Evolutionary conservation across 2,888 invertebrate genomes (phyloP), one percentile per base, ranked within the genome.

Genomic region (Habrosyne pyritoides): DNA sequence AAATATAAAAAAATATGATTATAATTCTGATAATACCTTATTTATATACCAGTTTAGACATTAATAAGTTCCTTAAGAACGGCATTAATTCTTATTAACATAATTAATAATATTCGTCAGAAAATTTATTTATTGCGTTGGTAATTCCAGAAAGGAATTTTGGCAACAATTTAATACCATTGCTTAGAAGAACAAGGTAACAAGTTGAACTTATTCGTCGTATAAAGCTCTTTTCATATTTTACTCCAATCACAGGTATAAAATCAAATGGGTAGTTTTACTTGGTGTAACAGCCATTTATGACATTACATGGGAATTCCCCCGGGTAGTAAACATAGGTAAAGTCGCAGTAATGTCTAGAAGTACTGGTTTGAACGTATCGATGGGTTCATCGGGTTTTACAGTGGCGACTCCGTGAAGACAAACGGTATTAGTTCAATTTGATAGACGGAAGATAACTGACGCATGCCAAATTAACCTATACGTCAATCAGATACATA

Each of bases 281-380:
- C 53, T 59, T 54, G 55, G 55, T 28, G 54, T 22, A 54, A 53
- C 30, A 53, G 53, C 46, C 54, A 54, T 49, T 52, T 24, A 42
- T 42, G 42, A 42, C n/a, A 42, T 42, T 42, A 42, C 7, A 42
- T 42, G 18, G 42, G 18, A 18, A 42, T 42, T 42, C 18, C 18
- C 24, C 14, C 42, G 8, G 42, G 42, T 42, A 42, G 36, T 42
- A 42, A 42, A 42, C 18, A 42, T n/a, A 42, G 14, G 42, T 42
- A 6, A 42, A 42, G 8, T 42, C 18, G 42, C 36, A 36, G 36
- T 14, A 36, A 42, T n/a, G 18, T 42, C 42, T 42, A 18, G 14
- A 18, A 42, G 6, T 18, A 42, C 42, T 42, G 7, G 42, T 42
- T 42, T 36, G n/a, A 36, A 36, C 36, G 36, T n/a, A n/a, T 18